Evolutionary conservation across 2,888 invertebrate species (phyloP).

Genomic region (Lapara coniferarum): DNA sequence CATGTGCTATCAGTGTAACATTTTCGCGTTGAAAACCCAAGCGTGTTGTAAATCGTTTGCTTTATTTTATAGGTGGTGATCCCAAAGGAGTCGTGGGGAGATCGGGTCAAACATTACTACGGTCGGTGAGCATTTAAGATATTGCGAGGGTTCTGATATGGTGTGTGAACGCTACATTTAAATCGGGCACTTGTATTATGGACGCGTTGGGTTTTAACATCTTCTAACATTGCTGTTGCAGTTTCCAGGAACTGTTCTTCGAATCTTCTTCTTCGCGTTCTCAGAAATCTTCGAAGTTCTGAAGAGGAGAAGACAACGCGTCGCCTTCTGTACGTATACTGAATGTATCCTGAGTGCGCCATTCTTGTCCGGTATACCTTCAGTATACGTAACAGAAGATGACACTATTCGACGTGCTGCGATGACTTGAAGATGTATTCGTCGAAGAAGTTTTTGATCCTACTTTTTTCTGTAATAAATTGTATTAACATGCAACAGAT

Average conservation of each 20-base stretch:
- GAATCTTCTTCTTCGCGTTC: no score
- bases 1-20: constrained; percentile 75
- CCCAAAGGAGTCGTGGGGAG: constrained; percentile 62
- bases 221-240: constrained; percentile 37
- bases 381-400: constrained; percentile 99
- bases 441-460: constrained; percentile 41
- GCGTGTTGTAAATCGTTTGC: constrained; percentile 79
- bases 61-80: constrained; percentile 81
- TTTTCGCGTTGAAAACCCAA: constrained; percentile 71
- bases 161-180: constrained; percentile 60
- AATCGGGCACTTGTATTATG: constrained; percentile 47
- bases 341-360: constrained; percentile 99
- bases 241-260: constrained; percentile 46
- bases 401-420: constrained; percentile 86
- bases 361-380: constrained; percentile 98
- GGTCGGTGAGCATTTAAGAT: constrained; percentile 73
- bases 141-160: constrained; percentile 62
- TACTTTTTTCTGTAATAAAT: constrained; percentile 6
- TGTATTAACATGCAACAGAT: neutral
- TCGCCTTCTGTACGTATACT: constrained; percentile 99
- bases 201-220: neutral
- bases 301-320: constrained; percentile 80
- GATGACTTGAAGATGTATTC: constrained; percentile 27
- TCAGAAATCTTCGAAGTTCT: constrained; percentile 31
- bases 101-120: constrained; percentile 53